Evolutionary conservation across 2,113 vertebrate genomes (phyloP).

Genomic region (Toxostoma redivivum): DNA sequence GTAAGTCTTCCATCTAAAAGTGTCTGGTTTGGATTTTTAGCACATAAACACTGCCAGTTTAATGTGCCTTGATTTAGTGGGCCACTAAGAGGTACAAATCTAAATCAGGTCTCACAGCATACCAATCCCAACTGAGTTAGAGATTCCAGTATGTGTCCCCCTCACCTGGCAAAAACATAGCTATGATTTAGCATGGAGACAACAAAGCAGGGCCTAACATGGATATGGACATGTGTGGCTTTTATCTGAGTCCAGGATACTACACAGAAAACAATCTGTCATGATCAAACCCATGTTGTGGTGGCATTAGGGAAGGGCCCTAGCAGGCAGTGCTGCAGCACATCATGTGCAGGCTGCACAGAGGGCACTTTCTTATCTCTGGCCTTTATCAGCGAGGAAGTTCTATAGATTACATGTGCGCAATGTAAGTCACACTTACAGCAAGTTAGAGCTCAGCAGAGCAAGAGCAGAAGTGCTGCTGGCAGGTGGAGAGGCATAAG

Average conservation of each 20-base stretch:
- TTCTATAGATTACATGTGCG: neutral
- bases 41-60: neutral
- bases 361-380: neutral
- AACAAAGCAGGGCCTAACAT: neutral
- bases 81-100: neutral
- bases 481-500: neutral
- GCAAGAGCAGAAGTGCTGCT: neutral
- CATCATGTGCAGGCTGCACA: neutral
- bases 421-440: neutral
- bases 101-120: neutral
- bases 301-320: neutral
- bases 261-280: neutral
- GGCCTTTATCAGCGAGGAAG: neutral
- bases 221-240: neutral
- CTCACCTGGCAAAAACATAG: neutral
- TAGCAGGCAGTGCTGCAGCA: neutral
- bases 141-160: neutral
- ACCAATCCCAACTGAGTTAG: neutral
- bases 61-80: neutral
- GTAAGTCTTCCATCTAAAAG: neutral
- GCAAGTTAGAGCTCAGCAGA: neutral
- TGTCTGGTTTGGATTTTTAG: neutral
- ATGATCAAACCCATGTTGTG: neutral
- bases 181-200: neutral
- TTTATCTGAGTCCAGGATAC: neutral